Conservation (phyloP, 2,113 vertebrate genomes). For the Entomyzon cyanotis region DNA sequence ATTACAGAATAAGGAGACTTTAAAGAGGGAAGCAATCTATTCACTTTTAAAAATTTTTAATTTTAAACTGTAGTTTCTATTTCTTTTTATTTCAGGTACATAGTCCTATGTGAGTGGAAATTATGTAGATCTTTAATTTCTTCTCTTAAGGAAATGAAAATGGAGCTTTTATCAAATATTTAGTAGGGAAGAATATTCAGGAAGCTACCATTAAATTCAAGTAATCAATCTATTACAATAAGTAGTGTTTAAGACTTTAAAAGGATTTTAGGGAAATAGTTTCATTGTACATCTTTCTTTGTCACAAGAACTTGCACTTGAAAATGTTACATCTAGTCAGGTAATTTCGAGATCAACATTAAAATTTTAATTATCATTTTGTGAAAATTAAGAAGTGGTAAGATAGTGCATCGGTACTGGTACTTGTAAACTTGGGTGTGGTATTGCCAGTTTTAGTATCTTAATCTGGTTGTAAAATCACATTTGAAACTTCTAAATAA, state of each 20-base stretch:
- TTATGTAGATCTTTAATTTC: neutral
- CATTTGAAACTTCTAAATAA: neutral
- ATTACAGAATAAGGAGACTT: neutral
- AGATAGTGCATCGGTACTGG: neutral
- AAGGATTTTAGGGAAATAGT: neutral
- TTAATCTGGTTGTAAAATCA: neutral
- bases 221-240: neutral
- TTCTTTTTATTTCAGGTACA: neutral
- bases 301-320: neutral
- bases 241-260: neutral
- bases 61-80: neutral
- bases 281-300: neutral
- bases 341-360: neutral
- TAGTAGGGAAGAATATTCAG: neutral
- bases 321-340: neutral
- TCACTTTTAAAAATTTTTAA: neutral
- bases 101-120: neutral
- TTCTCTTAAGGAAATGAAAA: neutral
- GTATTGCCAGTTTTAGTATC: neutral
- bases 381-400: neutral
- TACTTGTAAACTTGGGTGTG: neutral
- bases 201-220: neutral
- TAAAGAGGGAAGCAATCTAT: neutral
- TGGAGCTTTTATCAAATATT: neutral
- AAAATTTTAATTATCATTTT: neutral